Evolutionary conservation across 92 coral and sea anemone species (phyloP).

Genomic region (Phymanthus crucifer): DNA sequence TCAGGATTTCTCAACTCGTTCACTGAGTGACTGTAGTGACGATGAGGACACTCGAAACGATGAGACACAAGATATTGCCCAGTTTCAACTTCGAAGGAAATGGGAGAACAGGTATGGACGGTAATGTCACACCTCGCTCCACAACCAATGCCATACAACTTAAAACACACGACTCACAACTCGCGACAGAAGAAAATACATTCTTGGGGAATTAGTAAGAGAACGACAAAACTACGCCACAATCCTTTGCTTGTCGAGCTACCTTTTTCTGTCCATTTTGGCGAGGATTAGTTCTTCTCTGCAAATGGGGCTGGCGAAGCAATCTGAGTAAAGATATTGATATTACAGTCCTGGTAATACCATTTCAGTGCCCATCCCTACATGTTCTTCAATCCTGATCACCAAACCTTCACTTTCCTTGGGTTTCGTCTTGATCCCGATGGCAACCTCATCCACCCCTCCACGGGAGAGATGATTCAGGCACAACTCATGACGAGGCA

Average conservation of each 20-base stretch:
- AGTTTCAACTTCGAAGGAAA: slow-evolving; percentile 69
- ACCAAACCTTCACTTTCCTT: slow-evolving; percentile 78
- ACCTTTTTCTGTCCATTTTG: no score
- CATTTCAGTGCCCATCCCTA: slow-evolving; percentile 84
- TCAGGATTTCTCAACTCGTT: slow-evolving; percentile 82
- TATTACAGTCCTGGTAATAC: not conserved
- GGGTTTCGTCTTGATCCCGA: slow-evolving; percentile 79
- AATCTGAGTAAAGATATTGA: no score
- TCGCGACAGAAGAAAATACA: no score
- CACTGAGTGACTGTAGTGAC: slow-evolving; percentile 33
- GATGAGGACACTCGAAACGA: slow-evolving; percentile 2
- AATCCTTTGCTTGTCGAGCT: no score
- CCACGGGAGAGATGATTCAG: slow-evolving; percentile 49
- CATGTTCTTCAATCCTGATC: slow-evolving; percentile 89
- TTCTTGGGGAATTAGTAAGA: no score
- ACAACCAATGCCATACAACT: no score
- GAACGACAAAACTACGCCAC: no score
- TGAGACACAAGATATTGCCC: slow-evolving; percentile 49
- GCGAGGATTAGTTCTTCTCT: no score
- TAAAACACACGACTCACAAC: not conserved
- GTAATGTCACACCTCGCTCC: no score
- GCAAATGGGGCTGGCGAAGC: no score
- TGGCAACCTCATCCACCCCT: slow-evolving; percentile 80
- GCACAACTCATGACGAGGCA: slow-evolving; percentile 64
- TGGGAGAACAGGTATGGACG: slow-evolving; percentile 66